These are phyloP conservation scores for Diarsia mendica DNA, from an alignment of 2,888 invertebrate genomes.

Conservation along the genomic window DNA sequence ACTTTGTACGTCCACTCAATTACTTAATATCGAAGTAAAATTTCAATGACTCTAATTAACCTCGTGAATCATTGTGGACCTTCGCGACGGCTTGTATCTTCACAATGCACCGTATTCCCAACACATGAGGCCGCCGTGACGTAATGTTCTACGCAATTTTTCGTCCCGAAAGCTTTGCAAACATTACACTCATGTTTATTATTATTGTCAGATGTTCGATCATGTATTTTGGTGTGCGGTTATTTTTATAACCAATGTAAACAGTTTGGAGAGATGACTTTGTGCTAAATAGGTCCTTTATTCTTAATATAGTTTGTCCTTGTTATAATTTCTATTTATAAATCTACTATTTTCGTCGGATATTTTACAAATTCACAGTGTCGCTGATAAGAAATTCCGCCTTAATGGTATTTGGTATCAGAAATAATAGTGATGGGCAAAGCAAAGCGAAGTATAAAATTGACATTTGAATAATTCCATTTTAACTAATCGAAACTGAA, in stretches of 20 bases:
- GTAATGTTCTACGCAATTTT: slow-evolving; percentile 72
- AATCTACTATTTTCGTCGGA: slow-evolving; percentile 59
- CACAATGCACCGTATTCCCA: slow-evolving; percentile 68
- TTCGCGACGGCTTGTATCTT: slow-evolving; percentile 62
- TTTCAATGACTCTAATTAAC: slow-evolving; percentile 80
- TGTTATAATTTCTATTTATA: slow-evolving; percentile 65
- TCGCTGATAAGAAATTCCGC: slow-evolving; percentile 71
- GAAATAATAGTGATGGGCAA: slow-evolving; percentile 40
- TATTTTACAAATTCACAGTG: slow-evolving; percentile 51
- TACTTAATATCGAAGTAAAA: slow-evolving; percentile 66
- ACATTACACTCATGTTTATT: slow-evolving; percentile 72
- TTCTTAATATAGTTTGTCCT: slow-evolving; percentile 60
- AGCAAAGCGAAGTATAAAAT: background rate
- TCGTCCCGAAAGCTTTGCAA: slow-evolving; percentile 64
- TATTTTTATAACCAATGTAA: slow-evolving; percentile 53
- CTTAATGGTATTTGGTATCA: slow-evolving; percentile 72
- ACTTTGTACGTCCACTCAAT: slow-evolving; percentile 64
- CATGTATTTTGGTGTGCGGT: slow-evolving; percentile 52
- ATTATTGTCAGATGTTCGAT: slow-evolving; percentile 70
- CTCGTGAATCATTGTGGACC: slow-evolving; percentile 79
- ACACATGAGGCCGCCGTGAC: slow-evolving; percentile 71
- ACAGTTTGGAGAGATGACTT: slow-evolving; percentile 58
- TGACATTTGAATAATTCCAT: background rate
- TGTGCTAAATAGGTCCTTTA: slow-evolving; percentile 53
- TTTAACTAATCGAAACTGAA: too few relatives aligned